These are phyloP conservation scores for Albula glossodonta DNA, from an alignment of 2,113 vertebrate species.

Conservation along the genomic window DNA sequence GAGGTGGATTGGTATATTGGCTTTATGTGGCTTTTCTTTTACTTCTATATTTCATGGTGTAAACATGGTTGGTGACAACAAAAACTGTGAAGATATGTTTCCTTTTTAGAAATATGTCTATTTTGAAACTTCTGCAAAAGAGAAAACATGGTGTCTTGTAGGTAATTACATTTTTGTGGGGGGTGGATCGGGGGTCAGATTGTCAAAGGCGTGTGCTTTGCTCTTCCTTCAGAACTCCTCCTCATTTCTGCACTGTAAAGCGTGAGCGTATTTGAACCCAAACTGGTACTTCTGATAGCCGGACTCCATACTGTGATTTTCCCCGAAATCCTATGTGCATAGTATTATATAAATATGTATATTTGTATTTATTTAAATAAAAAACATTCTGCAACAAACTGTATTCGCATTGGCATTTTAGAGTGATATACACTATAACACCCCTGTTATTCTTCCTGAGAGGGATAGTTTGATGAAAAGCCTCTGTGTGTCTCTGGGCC, in stretches of 20 bases:
- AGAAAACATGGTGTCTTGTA: constrained; percentile 19
- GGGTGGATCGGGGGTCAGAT: not conserved
- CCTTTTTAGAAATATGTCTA: constrained; percentile 2
- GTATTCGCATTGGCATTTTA: not conserved
- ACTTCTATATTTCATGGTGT: constrained; percentile 7
- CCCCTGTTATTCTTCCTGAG: too few relatives aligned
- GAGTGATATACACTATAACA: not conserved
- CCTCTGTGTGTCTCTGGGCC: too few relatives aligned
- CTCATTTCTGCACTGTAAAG: constrained; percentile 42
- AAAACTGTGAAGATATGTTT: constrained; percentile 42
- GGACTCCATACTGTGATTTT: constrained; percentile 43
- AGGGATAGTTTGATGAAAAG: too few relatives aligned
- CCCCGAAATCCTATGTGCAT: constrained; percentile 71
- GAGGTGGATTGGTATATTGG: too few relatives aligned
- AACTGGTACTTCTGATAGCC: constrained; percentile 40
- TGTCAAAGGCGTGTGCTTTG: too few relatives aligned
- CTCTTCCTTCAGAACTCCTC: too few relatives aligned
- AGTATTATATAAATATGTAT: constrained; percentile 83
- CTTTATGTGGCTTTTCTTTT: not conserved
- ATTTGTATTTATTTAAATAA: constrained; percentile 99
- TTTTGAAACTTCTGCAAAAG: constrained; percentile 8
- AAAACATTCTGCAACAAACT: constrained; percentile 39
- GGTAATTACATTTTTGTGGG: constrained; percentile 4
- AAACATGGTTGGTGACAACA: not conserved
- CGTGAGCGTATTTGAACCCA: constrained; percentile 34